Base-by-base conservation (phyloP, 2,888 invertebrate species). In the Flexamia atlantica region DNA sequence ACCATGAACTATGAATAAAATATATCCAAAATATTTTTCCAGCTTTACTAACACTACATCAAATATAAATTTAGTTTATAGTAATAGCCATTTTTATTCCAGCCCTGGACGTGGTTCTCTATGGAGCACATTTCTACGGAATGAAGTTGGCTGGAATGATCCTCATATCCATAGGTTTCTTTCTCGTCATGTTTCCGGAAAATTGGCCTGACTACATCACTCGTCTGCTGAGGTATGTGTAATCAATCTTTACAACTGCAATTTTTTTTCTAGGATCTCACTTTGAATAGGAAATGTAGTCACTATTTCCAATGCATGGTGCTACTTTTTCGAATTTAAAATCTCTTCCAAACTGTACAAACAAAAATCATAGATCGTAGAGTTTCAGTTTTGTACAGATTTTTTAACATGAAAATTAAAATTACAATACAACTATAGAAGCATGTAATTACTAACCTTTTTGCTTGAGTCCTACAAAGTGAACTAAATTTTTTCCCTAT, bases 171-270 rank as follows among this genome's bases (percentile, higher is more conserved):
- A 95, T 97, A 83, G 98, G 98, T 81, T 97, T 98, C 91, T 95
- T 97, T 90, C 93, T 98, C 82, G 98, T 98, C 85, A 96, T 98
- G 95, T 96, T 98, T 88, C 98, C 98, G 0, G 97, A 97, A 90
- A 97, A 98, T 91, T 98, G 98, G 98, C 97, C 98, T 0, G 97
- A 97, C 90, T 98, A 97, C 90, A 96, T 98, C 90, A 97, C 97
- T 89, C 93, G 97, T 87, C 92, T 97, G 85, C 92, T 98, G 88
- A 95, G 97, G 97, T 97, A 92, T 91, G 92, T 89, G 89, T 12
- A 23, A 20, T 23, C 5, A 23, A 23, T 74, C 12, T 10, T 28
- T 1, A 5, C 3, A 23, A 53, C 23, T 23, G 12, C 46, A 46
- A 10, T 46, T 30, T 64, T 30, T 64, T 23, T 10, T 64, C 64